phyloP scores from a whole-genome alignment of 1,140 invertebrate species.

The Macrostomum lignano region DNA sequence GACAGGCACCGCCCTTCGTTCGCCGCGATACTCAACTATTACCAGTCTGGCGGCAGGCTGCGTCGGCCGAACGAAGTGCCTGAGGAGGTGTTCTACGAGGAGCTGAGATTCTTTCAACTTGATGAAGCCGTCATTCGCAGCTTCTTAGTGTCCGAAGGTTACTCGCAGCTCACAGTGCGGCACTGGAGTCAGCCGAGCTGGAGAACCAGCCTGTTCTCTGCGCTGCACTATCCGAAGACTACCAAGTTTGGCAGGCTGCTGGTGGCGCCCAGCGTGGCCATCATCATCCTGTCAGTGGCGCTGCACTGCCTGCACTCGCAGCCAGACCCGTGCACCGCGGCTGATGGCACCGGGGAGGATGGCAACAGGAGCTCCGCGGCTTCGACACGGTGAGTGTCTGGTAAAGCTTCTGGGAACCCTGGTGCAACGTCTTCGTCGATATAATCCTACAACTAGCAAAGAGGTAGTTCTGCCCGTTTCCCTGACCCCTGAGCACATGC shows the following conservation, averaged over 20 bases:
- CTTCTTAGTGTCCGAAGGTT: conserved; percentile 22
- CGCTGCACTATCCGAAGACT: conserved; percentile 90
- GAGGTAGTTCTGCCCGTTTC: too few relatives aligned
- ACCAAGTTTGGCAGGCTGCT: conserved; percentile 76
- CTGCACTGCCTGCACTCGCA: conserved; percentile 24
- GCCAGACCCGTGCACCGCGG: too few relatives aligned
- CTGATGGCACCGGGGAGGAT: too few relatives aligned
- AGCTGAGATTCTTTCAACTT: conserved; percentile 24
- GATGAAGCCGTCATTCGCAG: conserved; percentile 18
- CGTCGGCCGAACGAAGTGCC: conserved; percentile 18
- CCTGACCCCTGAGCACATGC: conserved; percentile 20
- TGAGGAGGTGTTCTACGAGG: conserved; percentile 22
- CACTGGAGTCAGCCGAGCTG: conserved; percentile 31
- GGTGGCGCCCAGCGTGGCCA: conserved; percentile 63
- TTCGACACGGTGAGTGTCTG: too few relatives aligned
- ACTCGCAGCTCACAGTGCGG: conserved; percentile 13
- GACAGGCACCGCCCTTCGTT: conserved; percentile 26
- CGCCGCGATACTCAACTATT: conserved; percentile 25
- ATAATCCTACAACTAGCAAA: conserved; percentile 13
- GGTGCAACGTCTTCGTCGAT: conserved; percentile 49
- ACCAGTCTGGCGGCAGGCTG: conserved; percentile 21
- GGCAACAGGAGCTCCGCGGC: too few relatives aligned
- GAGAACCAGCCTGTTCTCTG: conserved; percentile 75
- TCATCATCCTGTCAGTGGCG: conserved; percentile 16
- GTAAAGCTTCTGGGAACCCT: too few relatives aligned